Evolutionary conservation across 2,113 vertebrate species (phyloP), one percentile per base, ranked within the genome.

Genomic region (Vulpes vulpes): DNA sequence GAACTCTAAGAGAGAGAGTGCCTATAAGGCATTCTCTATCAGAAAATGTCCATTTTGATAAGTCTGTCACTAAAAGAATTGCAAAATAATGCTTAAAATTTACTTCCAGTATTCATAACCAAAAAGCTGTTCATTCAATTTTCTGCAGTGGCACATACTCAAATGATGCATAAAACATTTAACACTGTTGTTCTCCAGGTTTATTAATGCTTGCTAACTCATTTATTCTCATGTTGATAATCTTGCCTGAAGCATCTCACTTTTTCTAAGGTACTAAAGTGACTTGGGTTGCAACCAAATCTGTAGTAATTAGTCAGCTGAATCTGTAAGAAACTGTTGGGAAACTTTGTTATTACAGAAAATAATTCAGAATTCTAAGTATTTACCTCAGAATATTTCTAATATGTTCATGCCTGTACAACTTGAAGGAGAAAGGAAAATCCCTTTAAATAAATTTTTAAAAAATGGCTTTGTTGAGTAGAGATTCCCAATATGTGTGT

Each of bases 141-240:
- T 96, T 95, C 93, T 97, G 64, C 89, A 78, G 22, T 91, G 82
- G 43, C 92, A 97, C 35, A 94, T 82, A 89, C n/a, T 97, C 91
- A 95, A 97, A 97, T 88, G 97, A 96, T 97, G 92, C 97, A 98
- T 97, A 96, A 98, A 98, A 98, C 88, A 98, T 96, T 97, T 94
- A 97, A 91, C 95, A 92, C 62, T 65, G 90, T 94, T 97, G 55
- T 96, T 97, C 91, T 94, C 88, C 73, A 96, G 69, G 69, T 97
- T 98, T 98, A 96, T 97, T 98, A 98, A 94, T 97, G 93, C 64
- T 97, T 95, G 91, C 83, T 97, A 98, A 95, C 67, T 97, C 95
- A 96, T 96, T 97, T 97, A 92, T 96, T 98, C 95, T 97, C 92
- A 85, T 97, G 93, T 71, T 96, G 96, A 97, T 97, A 97, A 97